phyloP scores from a whole-genome alignment of 2,797 vertebrate species.

The Chelon labrosus region DNA sequence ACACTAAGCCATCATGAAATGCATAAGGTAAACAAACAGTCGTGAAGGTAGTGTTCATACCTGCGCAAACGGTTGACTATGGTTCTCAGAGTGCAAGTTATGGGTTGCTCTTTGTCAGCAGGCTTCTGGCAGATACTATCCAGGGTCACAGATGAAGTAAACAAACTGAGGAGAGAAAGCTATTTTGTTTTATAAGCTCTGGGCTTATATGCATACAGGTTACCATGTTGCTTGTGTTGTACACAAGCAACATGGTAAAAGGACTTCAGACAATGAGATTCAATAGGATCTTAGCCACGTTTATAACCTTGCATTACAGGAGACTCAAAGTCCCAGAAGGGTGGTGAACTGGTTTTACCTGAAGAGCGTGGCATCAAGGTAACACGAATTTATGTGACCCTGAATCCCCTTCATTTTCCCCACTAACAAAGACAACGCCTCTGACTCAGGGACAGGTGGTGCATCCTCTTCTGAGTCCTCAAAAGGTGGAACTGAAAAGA shows the following conservation, averaged over 20 bases:
- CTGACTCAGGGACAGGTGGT: constrained; percentile 79
- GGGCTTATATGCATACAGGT: constrained; percentile 21
- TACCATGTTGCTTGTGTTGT: background rate
- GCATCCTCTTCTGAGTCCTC: constrained; percentile 76
- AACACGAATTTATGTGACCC: constrained; percentile 89
- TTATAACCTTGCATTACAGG: background rate
- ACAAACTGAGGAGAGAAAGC: constrained; percentile 79
- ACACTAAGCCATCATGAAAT: constrained; percentile 9
- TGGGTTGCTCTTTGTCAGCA: constrained; percentile 67
- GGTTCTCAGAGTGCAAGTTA: constrained; percentile 79
- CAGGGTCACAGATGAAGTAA: constrained; percentile 82
- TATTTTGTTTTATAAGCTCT: constrained; percentile 9
- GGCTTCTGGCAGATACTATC: constrained; percentile 79
- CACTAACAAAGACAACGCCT: constrained; percentile 77
- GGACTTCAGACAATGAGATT: background rate
- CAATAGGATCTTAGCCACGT: constrained; percentile 2
- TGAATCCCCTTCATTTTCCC: constrained; percentile 89
- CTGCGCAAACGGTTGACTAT: constrained; percentile 87
- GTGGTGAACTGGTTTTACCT: constrained; percentile 74
- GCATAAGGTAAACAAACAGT: background rate
- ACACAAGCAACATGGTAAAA: background rate
- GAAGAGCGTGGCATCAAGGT: constrained; percentile 89
- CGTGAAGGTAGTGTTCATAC: constrained; percentile 59
- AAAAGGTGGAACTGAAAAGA: constrained; percentile 61
- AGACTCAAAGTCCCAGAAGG: background rate